These are phyloP conservation scores for Drosophila colorata DNA, from an alignment of 2,888 invertebrate genomes.

Conservation along the genomic window DNA sequence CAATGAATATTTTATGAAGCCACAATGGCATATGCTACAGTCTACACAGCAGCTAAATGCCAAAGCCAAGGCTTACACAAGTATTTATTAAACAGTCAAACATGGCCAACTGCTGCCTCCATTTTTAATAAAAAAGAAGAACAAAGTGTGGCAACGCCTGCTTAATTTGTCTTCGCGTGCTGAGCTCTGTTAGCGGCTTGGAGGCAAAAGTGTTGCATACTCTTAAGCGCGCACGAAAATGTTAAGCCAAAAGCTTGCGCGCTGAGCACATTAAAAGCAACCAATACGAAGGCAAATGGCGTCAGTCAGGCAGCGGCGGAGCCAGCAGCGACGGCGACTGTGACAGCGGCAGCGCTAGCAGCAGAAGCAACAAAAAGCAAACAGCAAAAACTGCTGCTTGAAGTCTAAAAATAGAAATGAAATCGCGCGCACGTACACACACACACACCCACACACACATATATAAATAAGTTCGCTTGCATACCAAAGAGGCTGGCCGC, in stretches of 20 bases:
- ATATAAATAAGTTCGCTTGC: slow-evolving; percentile 37
- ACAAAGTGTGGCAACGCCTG: slow-evolving; percentile 9
- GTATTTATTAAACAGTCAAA: slow-evolving; percentile 17
- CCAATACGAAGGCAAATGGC: slow-evolving; percentile 39
- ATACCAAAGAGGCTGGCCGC: slow-evolving; percentile 73
- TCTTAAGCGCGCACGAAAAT: slow-evolving; percentile 41
- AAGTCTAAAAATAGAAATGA: slow-evolving; percentile 78
- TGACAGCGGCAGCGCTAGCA: not conserved
- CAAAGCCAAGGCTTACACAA: slow-evolving; percentile 24
- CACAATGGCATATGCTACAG: slow-evolving; percentile 45
- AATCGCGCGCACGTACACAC: slow-evolving; percentile 66
- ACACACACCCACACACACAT: slow-evolving; percentile 13
- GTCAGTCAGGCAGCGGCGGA: slow-evolving; percentile 36
- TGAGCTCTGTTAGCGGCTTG: slow-evolving; percentile 4
- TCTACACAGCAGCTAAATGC: slow-evolving; percentile 3
- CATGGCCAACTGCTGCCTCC: not conserved
- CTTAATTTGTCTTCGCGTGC: not conserved
- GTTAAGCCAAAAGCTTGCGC: slow-evolving; percentile 3
- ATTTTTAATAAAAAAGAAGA: not conserved
- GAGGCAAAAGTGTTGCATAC: slow-evolving; percentile 39
- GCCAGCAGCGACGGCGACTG: slow-evolving; percentile 23
- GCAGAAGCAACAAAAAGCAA: slow-evolving; percentile 25
- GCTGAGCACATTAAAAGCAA: slow-evolving; percentile 3
- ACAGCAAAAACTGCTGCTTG: slow-evolving; percentile 33
- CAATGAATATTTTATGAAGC: slow-evolving; percentile 36